Evolutionary conservation across 1,140 invertebrate genomes (phyloP).

Genomic region (Dinothrombium tinctorium): DNA sequence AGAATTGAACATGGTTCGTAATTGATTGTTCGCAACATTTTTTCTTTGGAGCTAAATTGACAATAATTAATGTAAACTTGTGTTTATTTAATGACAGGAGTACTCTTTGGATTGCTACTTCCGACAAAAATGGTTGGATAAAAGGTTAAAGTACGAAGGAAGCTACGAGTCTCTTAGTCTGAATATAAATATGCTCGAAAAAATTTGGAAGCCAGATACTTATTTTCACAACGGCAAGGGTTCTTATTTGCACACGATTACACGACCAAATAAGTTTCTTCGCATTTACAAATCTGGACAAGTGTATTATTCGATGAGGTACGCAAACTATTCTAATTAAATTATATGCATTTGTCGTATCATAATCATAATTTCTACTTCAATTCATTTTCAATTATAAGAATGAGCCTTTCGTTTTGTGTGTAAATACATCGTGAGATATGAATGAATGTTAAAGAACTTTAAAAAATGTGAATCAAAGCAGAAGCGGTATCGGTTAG

Average conservation of each 20-base stretch:
- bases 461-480: too few relatives aligned
- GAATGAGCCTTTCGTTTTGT: too few relatives aligned
- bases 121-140: slow-evolving; percentile 17
- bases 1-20: slow-evolving; percentile 68
- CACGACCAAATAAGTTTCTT: slow-evolving; percentile 76
- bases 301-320: slow-evolving; percentile 87
- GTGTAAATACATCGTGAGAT: too few relatives aligned
- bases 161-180: slow-evolving; percentile 13
- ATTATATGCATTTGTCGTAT: too few relatives aligned
- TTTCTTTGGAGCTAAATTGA: too few relatives aligned
- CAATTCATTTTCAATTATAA: too few relatives aligned
- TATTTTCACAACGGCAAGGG: slow-evolving; percentile 23
- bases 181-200: slow-evolving; percentile 18
- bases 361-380: too few relatives aligned
- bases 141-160: slow-evolving; percentile 15
- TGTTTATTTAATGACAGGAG: slow-evolving; percentile 13
- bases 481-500: too few relatives aligned
- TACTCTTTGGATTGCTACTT: slow-evolving; percentile 18
- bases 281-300: slow-evolving; percentile 54
- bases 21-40: background rate
- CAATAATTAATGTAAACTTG: too few relatives aligned
- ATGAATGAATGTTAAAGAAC: too few relatives aligned
- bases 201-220: slow-evolving; percentile 17
- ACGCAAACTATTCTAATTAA: too few relatives aligned
- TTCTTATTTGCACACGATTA: slow-evolving; percentile 54